Base-by-base conservation (phyloP, 2,888 invertebrate species). In the Smittia sp. region DNA sequence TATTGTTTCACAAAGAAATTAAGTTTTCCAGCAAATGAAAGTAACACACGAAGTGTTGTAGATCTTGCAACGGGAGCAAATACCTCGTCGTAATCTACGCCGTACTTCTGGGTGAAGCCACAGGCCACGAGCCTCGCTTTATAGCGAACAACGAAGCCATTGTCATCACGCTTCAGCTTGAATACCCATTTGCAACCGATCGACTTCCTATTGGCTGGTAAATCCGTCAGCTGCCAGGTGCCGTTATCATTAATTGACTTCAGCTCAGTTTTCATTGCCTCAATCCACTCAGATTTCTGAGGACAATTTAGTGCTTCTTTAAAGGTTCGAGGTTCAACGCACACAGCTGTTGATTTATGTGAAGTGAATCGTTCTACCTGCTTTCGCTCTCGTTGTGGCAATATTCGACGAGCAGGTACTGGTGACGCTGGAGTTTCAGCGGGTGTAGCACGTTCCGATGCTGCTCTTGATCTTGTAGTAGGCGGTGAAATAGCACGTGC, bases 121-220 rank as follows among this genome's bases (percentile, higher is more conserved):
- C 77, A 73, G 9, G 76, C 78, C 11, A 79, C 79, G 18, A 80
- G 75, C 18, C 79, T 74, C n/a, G 79, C 78, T 73, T 78, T 79
- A 54, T 75, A 77, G 27, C 76, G 75, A 6, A 75, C 75, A 1
- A 77, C 58, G 38, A 75, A 74, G 62, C 78, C 78, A 24, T 77
- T 75, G 22, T 75, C 75, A 62, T 77, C 76, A 38, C 75, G 58
- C 74, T 79, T 79, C 0, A 76, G 54, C 74, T 77, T 77, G 63
- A 76, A 78, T 1, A 78, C 76, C 77, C 78, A 78, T 67, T 76
- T 77, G 20, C 75, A 77, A 22, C 75, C 75, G 32, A 78, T 76
- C 20, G 74, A 54, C 46, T 77, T 77, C 18, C 70, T 72, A n/a
- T 73, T 75, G 1, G 41, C 27, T 4, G 76, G 77, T 58, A 76